These are phyloP conservation scores for Diploscapter pachys DNA, from an alignment of 1,140 invertebrate species.

Conservation along the genomic window DNA sequence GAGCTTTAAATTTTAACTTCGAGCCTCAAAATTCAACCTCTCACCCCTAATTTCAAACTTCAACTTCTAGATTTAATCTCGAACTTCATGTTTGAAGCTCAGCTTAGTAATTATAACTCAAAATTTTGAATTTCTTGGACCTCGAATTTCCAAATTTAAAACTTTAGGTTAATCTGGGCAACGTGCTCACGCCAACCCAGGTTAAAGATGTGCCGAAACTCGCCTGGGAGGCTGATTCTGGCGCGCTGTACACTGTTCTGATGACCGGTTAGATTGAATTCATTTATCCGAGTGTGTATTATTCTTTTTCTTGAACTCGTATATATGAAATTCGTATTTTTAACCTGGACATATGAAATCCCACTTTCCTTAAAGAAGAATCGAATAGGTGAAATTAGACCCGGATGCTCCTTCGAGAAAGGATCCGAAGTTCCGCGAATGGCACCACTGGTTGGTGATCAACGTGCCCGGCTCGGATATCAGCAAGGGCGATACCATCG, in stretches of 20 bases:
- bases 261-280: slow-evolving; percentile 19
- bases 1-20: neutral
- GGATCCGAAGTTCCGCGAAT: slow-evolving; percentile 75
- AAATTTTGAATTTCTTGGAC: neutral
- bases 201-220: slow-evolving; percentile 64
- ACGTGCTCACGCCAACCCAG: slow-evolving; percentile 42
- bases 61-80: too few species aligned
- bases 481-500: slow-evolving; percentile 70
- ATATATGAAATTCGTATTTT: too few species aligned
- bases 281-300: too few species aligned
- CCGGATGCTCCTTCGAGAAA: slow-evolving; percentile 81
- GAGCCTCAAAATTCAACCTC: too few species aligned
- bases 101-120: too few species aligned
- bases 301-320: too few species aligned
- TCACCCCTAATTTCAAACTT: too few species aligned
- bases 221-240: slow-evolving; percentile 56
- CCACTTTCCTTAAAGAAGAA: neutral
- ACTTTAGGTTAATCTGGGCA: slow-evolving; percentile 39
- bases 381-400: slow-evolving; percentile 65
- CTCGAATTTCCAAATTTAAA: neutral
- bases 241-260: slow-evolving; percentile 70
- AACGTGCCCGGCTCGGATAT: slow-evolving; percentile 80
- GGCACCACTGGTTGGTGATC: slow-evolving; percentile 84
- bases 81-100: too few species aligned
- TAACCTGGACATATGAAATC: too few species aligned